phyloP scores from a whole-genome alignment of 1,140 invertebrate genomes.

The Ceratosolen solmsi region DNA sequence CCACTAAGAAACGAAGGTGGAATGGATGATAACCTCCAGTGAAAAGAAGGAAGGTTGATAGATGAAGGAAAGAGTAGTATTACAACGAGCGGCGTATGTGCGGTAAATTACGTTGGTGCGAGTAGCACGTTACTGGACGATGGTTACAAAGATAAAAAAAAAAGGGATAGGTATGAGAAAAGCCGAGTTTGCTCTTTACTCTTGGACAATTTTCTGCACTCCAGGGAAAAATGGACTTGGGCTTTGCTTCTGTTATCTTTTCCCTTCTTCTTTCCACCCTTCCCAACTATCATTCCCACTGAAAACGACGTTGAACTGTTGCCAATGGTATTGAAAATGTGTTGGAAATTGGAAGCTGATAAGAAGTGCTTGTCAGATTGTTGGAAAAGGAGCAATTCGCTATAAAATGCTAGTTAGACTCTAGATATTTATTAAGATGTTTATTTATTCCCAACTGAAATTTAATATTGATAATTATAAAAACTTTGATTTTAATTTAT shows the following conservation, averaged over 20 bases:
- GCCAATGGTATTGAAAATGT: constrained; percentile 25
- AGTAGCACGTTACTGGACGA: constrained; percentile 49
- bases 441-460: too few species aligned
- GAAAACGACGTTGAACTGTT: neutral
- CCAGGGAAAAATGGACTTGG: constrained; percentile 28
- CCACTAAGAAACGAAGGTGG: neutral
- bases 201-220: constrained; percentile 27
- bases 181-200: constrained; percentile 13
- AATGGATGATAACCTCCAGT: neutral
- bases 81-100: constrained; percentile 63
- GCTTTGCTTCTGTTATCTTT: constrained; percentile 12
- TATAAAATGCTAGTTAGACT: constrained; percentile 10
- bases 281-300: neutral
- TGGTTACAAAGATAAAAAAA: constrained; percentile 28
- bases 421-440: constrained; percentile 4
- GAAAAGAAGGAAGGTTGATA: constrained; percentile 51
- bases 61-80: constrained; percentile 52
- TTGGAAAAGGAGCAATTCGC: constrained; percentile 14
- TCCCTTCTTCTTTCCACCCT: neutral
- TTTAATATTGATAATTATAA: too few species aligned
- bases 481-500: too few species aligned
- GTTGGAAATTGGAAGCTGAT: constrained; percentile 41
- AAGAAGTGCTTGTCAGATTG: constrained; percentile 22
- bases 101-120: constrained; percentile 65
- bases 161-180: constrained; percentile 39